Base-by-base conservation (phyloP, 2,797 vertebrate genomes). In the Poeciliopsis paucimaculata region DNA sequence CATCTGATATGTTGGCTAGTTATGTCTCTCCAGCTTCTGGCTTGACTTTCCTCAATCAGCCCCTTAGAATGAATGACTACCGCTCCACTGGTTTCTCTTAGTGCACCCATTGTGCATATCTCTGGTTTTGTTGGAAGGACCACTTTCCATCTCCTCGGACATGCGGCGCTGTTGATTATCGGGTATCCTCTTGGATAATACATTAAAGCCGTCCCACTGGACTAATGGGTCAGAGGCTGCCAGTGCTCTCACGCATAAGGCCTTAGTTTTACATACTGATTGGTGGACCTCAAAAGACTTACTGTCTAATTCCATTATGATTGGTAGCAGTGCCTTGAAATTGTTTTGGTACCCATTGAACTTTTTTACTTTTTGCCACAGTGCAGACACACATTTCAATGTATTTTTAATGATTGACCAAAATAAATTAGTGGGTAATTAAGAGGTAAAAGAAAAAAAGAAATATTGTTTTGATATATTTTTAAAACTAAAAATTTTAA, bases 31-130 rank as follows among this genome's bases (percentile, higher is more conserved):
- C 90, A 81, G 78, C 90, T 85, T 84, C 82, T 89, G 85, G 90
- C 87, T 88, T 91, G 72, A 84, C 89, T 89, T 91, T 90, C 90
- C 87, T 94, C 88, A 92, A 92, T 92, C 90, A 87, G 81, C 84
- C 88, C 88, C 91, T 91, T 84, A 89, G 91, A 92, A 91, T 93
- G 93, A 95, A 94, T 92, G 92, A 91, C 92, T 87, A 75, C 80
- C 94, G 94, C 94, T 94, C 90, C 93, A 94, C 93, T 94, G 92
- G 83, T 90, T 93, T 94, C 85, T 75, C 90, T 95, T 92, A 95
- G 93, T 92, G 90, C 83, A 7, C 84, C 93, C 93, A 95, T 95
- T 96, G 95, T 96, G 90, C 84, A 88, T 86, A 90, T 89, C 90
- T 91, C 84, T 86, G 88, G 89, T 93, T 92, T 90, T 91, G 88